phyloP scores from a whole-genome alignment of 2,888 invertebrate species.

The Amblyjoppa proteus region DNA sequence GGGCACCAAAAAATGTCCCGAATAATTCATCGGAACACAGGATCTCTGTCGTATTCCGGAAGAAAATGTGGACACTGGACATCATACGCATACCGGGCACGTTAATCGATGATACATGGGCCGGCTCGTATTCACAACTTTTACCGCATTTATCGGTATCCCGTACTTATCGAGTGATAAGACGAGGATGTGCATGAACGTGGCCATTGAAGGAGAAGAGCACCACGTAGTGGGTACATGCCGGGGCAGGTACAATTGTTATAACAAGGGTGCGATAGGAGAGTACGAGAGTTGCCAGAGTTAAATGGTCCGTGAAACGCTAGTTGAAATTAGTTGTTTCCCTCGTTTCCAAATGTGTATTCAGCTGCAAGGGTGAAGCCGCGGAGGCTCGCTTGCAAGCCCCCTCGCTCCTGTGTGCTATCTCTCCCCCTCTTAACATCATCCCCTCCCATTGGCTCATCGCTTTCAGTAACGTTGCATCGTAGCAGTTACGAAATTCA shows the following conservation, averaged over 20 bases:
- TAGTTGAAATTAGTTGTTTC: slow-evolving; percentile 84
- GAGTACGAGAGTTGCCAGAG: slow-evolving; percentile 78
- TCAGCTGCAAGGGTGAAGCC: slow-evolving; percentile 52
- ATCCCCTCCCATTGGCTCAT: slow-evolving; percentile 1
- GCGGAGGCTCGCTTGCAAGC: slow-evolving; percentile 20
- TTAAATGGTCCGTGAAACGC: slow-evolving; percentile 83
- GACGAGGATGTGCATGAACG: slow-evolving; percentile 46
- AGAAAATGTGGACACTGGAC: not conserved
- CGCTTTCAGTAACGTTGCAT: not conserved
- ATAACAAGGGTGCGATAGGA: slow-evolving; percentile 80
- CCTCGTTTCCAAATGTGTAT: slow-evolving; percentile 68
- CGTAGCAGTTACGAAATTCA: not conserved
- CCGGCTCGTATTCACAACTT: not conserved
- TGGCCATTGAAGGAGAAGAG: slow-evolving; percentile 56
- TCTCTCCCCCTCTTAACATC: slow-evolving; percentile 16
- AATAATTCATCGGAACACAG: not conserved
- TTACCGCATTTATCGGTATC: slow-evolving; percentile 30
- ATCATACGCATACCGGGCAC: not conserved
- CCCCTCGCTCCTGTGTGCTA: not conserved
- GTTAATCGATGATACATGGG: not conserved
- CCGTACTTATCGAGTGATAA: slow-evolving; percentile 62
- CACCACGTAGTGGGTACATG: slow-evolving; percentile 21
- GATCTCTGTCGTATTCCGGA: not conserved
- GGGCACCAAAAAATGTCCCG: not conserved
- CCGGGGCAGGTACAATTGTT: slow-evolving; percentile 77